A percentile compares a stretch with the other conserved stretches of the same genome.
phyloP scores from a whole-genome alignment of 2,113 vertebrate species.

The Gadus macrocephalus region DNA sequence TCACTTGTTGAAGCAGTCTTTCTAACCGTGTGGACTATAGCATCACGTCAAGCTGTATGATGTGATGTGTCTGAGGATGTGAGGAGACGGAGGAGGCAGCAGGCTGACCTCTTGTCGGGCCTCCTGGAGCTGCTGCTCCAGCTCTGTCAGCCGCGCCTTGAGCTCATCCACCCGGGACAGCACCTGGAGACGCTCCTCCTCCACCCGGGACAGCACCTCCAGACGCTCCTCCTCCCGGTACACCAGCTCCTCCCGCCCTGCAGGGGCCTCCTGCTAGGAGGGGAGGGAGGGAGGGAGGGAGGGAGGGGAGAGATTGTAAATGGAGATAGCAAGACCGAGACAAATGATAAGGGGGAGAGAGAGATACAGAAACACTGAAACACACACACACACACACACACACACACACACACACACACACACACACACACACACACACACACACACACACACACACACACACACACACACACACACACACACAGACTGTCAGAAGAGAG shows the following conservation, averaged over 20 bases:
- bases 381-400: background rate
- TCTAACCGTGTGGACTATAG: too few species aligned
- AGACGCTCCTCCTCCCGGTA: slow-evolving; percentile 83
- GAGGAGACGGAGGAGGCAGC: too few species aligned
- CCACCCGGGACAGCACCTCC: slow-evolving; percentile 74
- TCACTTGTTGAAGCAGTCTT: too few species aligned
- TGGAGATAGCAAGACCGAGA: background rate
- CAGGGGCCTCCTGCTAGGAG: slow-evolving; percentile 78
- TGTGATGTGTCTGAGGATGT: too few species aligned
- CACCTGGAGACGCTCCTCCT: slow-evolving; percentile 79
- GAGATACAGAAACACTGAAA: background rate
- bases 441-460: too few species aligned
- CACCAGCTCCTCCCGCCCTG: slow-evolving; percentile 14
- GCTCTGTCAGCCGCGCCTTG: slow-evolving; percentile 81
- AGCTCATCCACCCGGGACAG: slow-evolving; percentile 82
- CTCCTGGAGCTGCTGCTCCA: slow-evolving; percentile 94
- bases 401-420: background rate
- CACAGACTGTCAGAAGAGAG: background rate
- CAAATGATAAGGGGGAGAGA: background rate
- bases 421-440: too few species aligned
- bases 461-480: too few species aligned
- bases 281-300: background rate
- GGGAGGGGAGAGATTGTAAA: background rate
- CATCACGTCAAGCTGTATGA: background rate
- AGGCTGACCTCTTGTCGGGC: slow-evolving; percentile 80